These are phyloP conservation scores for Synergus itoensis DNA, from an alignment of 2,888 invertebrate genomes.

Conservation along the genomic window DNA sequence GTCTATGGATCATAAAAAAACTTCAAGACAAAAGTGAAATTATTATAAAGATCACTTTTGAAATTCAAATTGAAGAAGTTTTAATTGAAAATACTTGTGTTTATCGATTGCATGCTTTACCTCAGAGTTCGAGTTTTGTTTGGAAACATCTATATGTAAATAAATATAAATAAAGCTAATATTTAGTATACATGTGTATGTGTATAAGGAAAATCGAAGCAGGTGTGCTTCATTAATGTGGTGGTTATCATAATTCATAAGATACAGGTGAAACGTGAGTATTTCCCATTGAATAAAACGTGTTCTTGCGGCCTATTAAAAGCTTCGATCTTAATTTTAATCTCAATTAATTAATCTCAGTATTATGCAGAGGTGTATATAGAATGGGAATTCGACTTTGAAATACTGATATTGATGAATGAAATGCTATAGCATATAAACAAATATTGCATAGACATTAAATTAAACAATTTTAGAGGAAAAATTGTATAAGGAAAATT, in stretches of 20 bases:
- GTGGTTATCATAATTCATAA: not conserved
- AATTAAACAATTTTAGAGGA: not conserved
- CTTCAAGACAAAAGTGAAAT: too few species aligned
- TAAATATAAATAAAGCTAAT: too few species aligned
- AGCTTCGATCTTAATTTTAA: constrained; percentile 6
- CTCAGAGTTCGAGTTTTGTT: too few species aligned
- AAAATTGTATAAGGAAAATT: too few species aligned
- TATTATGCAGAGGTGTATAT: constrained; percentile 3
- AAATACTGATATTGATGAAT: not conserved
- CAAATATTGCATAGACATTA: not conserved
- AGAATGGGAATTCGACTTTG: not conserved
- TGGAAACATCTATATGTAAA: too few species aligned
- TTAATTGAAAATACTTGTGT: not conserved
- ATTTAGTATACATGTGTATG: too few species aligned
- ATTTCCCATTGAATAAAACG: constrained; percentile 12
- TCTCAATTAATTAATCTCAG: not conserved
- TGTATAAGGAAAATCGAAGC: not conserved
- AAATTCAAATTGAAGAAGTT: not conserved
- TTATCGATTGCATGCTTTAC: too few species aligned
- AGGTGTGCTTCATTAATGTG: constrained; percentile 13
- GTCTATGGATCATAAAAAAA: too few species aligned
- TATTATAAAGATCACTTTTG: too few species aligned
- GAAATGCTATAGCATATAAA: not conserved
- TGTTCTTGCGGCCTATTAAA: constrained; percentile 9
- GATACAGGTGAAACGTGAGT: constrained; percentile 18